Percentiles rank a stretch among this genome's conserved stretches.
Evolutionary conservation across 2,113 vertebrate species (phyloP).

Genomic region (Microcebus murinus): DNA sequence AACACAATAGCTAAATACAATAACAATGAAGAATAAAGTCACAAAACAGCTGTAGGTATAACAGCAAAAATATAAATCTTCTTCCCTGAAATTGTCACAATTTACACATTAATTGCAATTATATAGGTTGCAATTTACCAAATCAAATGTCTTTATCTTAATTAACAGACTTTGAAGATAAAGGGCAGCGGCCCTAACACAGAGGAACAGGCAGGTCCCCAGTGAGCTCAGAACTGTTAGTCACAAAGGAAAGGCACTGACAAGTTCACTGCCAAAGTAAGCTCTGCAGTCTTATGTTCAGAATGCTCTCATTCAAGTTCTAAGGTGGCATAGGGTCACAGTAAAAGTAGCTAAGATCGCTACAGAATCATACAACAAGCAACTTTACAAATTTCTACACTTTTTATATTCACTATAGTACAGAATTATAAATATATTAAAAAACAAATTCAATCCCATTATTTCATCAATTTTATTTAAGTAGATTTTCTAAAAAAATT

Average conservation of each 20-base stretch:
- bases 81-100: neutral
- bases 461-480: slow-evolving; percentile 40
- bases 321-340: neutral
- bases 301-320: neutral
- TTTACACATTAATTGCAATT: neutral
- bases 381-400: slow-evolving; percentile 3
- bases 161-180: neutral
- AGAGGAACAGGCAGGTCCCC: neutral
- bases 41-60: neutral
- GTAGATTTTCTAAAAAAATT: neutral
- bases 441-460: slow-evolving; percentile 35
- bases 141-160: slow-evolving; percentile 34
- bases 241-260: neutral
- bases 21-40: slow-evolving; percentile 37
- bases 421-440: slow-evolving; percentile 3
- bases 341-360: neutral
- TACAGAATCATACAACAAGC: neutral
- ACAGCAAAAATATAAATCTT: slow-evolving; percentile 40
- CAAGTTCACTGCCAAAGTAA: neutral
- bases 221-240: neutral
- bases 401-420: slow-evolving; percentile 15
- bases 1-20: neutral
- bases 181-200: neutral
- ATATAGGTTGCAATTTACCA: slow-evolving; percentile 19
- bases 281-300: neutral